These are phyloP conservation scores for Tragelaphus strepsiceros DNA, from an alignment of 2,113 vertebrate species.

Conservation along the genomic window DNA sequence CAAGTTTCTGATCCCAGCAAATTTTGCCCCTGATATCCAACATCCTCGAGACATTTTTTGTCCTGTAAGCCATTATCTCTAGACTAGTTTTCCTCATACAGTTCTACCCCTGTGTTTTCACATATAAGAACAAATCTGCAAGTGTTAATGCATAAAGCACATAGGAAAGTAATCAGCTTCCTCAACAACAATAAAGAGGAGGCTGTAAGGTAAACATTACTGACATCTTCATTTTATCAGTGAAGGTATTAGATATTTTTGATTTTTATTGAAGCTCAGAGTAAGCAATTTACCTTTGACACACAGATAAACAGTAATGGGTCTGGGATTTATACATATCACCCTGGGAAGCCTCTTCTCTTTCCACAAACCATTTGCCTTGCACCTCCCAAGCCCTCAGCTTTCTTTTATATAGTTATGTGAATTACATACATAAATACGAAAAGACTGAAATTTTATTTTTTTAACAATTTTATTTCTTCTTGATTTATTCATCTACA, in stretches of 20 bases:
- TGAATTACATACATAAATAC: too few species aligned
- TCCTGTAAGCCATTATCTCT: neutral
- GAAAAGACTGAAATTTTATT: too few species aligned
- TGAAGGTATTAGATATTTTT: neutral
- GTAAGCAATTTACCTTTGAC: neutral
- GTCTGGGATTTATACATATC: too few species aligned
- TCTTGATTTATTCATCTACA: too few species aligned
- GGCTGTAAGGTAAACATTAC: neutral
- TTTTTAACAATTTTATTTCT: too few species aligned
- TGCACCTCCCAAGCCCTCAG: too few species aligned
- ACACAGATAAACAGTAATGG: neutral
- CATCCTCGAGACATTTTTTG: neutral
- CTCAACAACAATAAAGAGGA: neutral
- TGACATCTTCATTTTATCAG: neutral
- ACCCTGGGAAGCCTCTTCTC: too few species aligned
- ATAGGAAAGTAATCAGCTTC: neutral
- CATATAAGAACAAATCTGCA: neutral
- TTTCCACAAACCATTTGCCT: too few species aligned
- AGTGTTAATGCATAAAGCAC: neutral
- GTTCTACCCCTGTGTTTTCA: neutral
- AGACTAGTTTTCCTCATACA: neutral
- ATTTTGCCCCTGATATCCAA: neutral
- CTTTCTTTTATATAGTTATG: too few species aligned
- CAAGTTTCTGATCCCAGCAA: neutral
- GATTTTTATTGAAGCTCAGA: neutral